Base-by-base conservation (phyloP, 2,797 vertebrate species). In the Anabacerthia variegaticeps region DNA sequence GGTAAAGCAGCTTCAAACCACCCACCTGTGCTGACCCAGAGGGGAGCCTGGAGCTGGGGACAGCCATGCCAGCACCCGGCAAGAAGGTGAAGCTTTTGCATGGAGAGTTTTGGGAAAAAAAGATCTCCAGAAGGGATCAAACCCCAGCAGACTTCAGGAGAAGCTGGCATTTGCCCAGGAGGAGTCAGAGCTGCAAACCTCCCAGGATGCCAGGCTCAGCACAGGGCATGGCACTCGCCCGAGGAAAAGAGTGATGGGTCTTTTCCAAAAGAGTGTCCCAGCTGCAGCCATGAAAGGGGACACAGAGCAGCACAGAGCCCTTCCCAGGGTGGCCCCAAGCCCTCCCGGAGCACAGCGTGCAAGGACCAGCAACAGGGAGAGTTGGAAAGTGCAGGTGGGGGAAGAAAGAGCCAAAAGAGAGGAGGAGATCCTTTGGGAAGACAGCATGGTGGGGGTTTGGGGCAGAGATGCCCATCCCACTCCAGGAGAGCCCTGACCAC, bases 241-340 rank as follows among this genome's bases (percentile, higher is more conserved):
- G 0, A 59, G 78, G 72, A 39, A 66, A 71, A 67, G 52, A 63
- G 28, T 2, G 6, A 36, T 1, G 15, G 37, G 26, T 72, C 65
- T 71, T 43, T 65, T 4, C 62, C 8, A 39, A 51, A 55, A 39
- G 19, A 4, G 3, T 4, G 32, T 43, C 59, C 81, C 8, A 2
- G 28, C 68, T 34, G 23, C 2, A 2, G 48, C 63, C 0, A 0
- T 27, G 52, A 22, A 3, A 5, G 32, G 46, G 39, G 62, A 78
- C 0, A 0, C 84, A 66, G 8, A 78, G 75, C 66, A 72, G 82
- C 58, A 62, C 34, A 55, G 30, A 49, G 39, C 44, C 93, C 61
- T 14, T 10, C 51, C 56, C 12, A 1, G 26, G 43, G 32, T 71
- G 71, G 58, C 51, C 48, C 46, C 55, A 9, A 19, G 11, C 49